These are phyloP conservation scores for Brassicogethes aeneus DNA, from an alignment of 2,888 invertebrate species.

Conservation along the genomic window DNA sequence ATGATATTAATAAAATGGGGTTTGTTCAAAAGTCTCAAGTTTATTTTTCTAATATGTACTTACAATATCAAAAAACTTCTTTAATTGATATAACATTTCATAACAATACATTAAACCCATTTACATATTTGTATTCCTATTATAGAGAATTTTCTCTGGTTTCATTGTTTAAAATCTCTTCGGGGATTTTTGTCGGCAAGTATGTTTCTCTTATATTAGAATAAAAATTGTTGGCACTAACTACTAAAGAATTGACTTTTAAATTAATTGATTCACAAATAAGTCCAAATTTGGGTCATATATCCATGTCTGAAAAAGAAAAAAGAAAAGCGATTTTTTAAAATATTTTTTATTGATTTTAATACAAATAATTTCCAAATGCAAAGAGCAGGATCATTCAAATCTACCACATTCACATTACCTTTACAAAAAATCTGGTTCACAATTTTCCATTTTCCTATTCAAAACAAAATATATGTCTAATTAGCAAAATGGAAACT, in stretches of 20 bases:
- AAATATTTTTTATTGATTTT: constrained; percentile 8
- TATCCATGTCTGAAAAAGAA: constrained; percentile 7
- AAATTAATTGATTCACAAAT: not conserved
- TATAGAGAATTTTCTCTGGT: too few relatives aligned
- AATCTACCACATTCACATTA: constrained; percentile 14
- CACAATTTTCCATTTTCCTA: not conserved
- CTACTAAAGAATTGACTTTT: not conserved
- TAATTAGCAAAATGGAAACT: constrained; percentile 2
- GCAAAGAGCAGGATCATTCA: constrained; percentile 19
- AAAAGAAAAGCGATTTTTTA: constrained; percentile 11
- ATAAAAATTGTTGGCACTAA: not conserved
- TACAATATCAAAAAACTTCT: too few relatives aligned
- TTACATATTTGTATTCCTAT: too few relatives aligned
- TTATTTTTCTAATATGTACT: too few relatives aligned
- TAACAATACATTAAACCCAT: too few relatives aligned
- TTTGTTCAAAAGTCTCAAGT: too few relatives aligned
- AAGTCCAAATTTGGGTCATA: not conserved
- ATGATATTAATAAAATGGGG: too few relatives aligned
- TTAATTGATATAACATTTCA: too few relatives aligned
- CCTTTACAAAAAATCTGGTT: constrained; percentile 10
- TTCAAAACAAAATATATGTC: too few relatives aligned
- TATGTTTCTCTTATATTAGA: not conserved
- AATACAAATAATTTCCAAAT: constrained; percentile 16
- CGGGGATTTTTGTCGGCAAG: too few relatives aligned
- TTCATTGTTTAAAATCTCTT: too few relatives aligned